Conservation (phyloP, 2,888 invertebrate genomes). For the Tenthredo scrophulariae region DNA sequence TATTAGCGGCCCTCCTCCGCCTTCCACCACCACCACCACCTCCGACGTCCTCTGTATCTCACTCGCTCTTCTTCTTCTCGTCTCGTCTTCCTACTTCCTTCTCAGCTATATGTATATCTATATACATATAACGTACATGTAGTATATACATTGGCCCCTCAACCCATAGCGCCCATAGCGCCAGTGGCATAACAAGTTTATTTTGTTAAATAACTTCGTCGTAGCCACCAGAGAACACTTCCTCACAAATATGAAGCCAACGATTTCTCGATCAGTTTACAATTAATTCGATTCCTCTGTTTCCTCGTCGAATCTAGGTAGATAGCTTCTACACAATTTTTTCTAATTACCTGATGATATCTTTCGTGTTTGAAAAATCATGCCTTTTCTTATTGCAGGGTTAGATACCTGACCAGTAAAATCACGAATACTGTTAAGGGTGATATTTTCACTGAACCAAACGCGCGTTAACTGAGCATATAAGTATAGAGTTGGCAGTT, state of each 20-base stretch:
- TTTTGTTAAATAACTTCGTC: constrained; percentile 75
- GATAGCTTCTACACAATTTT: neutral
- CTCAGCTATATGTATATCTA: neutral
- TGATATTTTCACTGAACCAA: neutral
- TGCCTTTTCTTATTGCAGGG: neutral
- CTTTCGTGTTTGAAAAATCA: neutral
- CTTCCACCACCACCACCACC: constrained; percentile 47
- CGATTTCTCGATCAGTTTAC: constrained; percentile 45
- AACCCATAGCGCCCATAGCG: constrained; percentile 38
- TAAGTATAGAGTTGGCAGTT: constrained; percentile 35
- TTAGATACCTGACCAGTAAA: neutral
- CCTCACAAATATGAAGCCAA: neutral
- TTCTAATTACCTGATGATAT: neutral
- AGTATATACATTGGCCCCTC: constrained; percentile 56
- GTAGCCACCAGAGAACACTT: constrained; percentile 4
- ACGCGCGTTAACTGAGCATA: neutral
- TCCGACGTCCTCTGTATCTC: constrained; percentile 52
- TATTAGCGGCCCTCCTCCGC: constrained; percentile 72
- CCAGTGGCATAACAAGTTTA: constrained; percentile 72
- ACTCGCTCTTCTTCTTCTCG: constrained; percentile 18
- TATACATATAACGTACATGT: constrained; percentile 3
- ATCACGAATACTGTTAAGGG: neutral
- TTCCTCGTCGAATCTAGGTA: neutral
- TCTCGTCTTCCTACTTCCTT: constrained; percentile 46
- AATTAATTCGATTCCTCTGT: constrained; percentile 9